Conservation (phyloP, 2,888 invertebrate genomes). For the Thumatha senex region DNA sequence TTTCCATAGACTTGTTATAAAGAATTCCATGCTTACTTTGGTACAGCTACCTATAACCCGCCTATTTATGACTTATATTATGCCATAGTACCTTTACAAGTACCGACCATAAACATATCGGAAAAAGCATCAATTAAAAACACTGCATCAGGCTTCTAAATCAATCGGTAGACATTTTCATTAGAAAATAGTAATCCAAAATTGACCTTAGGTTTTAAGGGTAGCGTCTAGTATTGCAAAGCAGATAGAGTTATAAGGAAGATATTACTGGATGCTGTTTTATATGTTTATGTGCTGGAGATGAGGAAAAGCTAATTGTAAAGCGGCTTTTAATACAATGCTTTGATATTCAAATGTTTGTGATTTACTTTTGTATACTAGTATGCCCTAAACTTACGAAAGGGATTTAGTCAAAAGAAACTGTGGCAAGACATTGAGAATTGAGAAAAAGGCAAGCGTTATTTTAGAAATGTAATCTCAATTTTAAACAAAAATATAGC, state of each 20-base stretch:
- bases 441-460: no score
- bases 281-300: conserved; percentile 27
- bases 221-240: conserved; percentile 2
- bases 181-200: conserved; percentile 38
- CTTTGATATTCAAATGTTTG: background rate
- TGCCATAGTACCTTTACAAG: conserved; percentile 7
- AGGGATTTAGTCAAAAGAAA: no score
- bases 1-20: background rate
- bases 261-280: conserved; percentile 26
- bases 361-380: background rate
- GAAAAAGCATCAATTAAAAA: conserved; percentile 75
- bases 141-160: conserved; percentile 35
- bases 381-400: no score
- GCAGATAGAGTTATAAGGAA: conserved; percentile 24
- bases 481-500: no score
- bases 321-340: conserved; percentile 2
- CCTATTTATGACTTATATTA: background rate
- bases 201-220: background rate
- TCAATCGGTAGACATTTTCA: conserved; percentile 52
- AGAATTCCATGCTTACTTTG: background rate
- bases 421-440: no score
- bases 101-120: conserved; percentile 51
- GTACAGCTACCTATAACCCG: background rate
- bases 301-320: conserved; percentile 24
- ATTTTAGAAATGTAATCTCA: no score